Evolutionary conservation across 2,113 vertebrate species (phyloP), one percentile per base, ranked within the genome.

Genomic region (Procavia capensis): DNA sequence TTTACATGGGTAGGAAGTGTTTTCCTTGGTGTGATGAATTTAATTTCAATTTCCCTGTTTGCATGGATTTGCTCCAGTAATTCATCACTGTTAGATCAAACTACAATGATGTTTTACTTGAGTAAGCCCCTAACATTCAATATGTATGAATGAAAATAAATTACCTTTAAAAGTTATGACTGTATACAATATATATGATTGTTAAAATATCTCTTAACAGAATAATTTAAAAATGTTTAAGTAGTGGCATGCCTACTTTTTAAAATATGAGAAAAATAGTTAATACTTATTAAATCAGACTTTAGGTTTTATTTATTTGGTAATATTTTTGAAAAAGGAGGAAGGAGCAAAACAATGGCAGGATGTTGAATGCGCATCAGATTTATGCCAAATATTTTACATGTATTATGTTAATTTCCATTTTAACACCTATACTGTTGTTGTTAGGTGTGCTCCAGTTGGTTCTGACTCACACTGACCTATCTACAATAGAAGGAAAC

Each of bases 31-130:
- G 93, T 98, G 98, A 98, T 98, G 98, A 98, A 98, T 98, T 98
- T 98, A 98, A 98, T 98, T 98, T 98, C 97, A 98, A 96, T 98
- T 98, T 98, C 94, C 97, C 97, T 97, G 95, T 98, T 98, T 98
- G 97, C 96, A 97, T 97, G 98, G 98, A 97, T 98, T 98, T 97
- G 97, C 96, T 97, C 93, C 96, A 98, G 98, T 93, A 98, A 98
- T 98, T 98, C 95, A 98, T 98, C 98, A 98, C 94, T 96, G 95
- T 97, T 98, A 89, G 97, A 98, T 98, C 97, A 98, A 98, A 98
- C 95, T 97, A 97, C 95, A 98, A 68, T 88, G 86, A 85, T 96
- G 94, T 97, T 98, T 98, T 96, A 97, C 95, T 96, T 98, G 96
- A 98, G 80, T 91, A 97, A 93, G 85, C 92, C 92, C 64, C 92